Percentiles rank a stretch among this genome's conserved stretches.
phyloP scores from a whole-genome alignment of 2,888 invertebrate species.

The Crocallis elinguaria region DNA sequence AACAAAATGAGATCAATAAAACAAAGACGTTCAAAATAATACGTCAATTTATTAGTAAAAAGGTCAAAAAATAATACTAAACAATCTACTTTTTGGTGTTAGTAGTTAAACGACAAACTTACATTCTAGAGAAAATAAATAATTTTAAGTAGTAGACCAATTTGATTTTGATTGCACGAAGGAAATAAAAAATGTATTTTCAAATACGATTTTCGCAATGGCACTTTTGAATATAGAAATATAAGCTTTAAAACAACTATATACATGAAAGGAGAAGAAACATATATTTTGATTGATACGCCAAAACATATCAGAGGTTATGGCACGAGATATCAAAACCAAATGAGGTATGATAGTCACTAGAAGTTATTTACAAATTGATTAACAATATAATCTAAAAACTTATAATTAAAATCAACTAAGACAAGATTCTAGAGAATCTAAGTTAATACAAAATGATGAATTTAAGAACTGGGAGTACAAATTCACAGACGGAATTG shows the following conservation, averaged over 20 bases:
- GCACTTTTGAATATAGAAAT: slow-evolving; percentile 77
- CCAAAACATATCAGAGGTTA: slow-evolving; percentile 51
- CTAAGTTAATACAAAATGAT: slow-evolving; percentile 33
- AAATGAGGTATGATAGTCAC: slow-evolving; percentile 53
- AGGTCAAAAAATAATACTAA: slow-evolving; percentile 62
- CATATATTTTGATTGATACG: slow-evolving; percentile 14
- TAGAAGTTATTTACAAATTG: slow-evolving; percentile 66
- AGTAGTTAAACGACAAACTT: slow-evolving; percentile 74
- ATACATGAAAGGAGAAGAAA: slow-evolving; percentile 34
- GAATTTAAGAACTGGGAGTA: slow-evolving; percentile 61
- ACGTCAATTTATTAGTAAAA: slow-evolving; percentile 62
- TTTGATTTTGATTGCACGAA: slow-evolving; percentile 65
- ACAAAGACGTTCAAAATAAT: slow-evolving; percentile 40
- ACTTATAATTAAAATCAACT: slow-evolving; percentile 16
- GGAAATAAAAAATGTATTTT: slow-evolving; percentile 35
- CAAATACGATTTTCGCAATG: slow-evolving; percentile 54
- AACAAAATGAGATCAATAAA: slow-evolving; percentile 12
- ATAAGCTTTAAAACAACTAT: slow-evolving; percentile 58
- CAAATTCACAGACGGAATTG: slow-evolving; percentile 61
- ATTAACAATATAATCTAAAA: slow-evolving; percentile 16
- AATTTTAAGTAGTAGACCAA: slow-evolving; percentile 69
- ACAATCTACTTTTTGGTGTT: slow-evolving; percentile 80
- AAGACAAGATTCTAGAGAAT: slow-evolving; percentile 8
- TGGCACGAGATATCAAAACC: slow-evolving; percentile 77
- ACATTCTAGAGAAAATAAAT: slow-evolving; percentile 65